These are phyloP conservation scores for Orussus abietinus DNA, from an alignment of 1,140 invertebrate species.

Conservation along the genomic window DNA sequence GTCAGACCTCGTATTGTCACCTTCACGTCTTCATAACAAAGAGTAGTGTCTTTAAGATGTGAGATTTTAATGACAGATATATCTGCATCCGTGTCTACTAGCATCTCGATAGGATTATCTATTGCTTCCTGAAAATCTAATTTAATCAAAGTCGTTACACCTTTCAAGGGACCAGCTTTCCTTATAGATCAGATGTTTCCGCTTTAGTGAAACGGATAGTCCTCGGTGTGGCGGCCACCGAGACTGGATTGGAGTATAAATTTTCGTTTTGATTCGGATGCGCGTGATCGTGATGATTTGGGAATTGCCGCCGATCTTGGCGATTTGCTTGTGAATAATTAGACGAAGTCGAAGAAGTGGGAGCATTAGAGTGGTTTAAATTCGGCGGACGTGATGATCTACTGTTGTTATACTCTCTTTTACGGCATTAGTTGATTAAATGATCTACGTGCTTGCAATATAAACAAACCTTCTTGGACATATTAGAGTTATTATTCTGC, in stretches of 20 bases:
- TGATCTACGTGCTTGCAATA: conserved; percentile 15
- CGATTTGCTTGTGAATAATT: too few relatives aligned
- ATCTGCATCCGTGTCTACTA: conserved; percentile 11
- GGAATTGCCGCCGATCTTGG: too few relatives aligned
- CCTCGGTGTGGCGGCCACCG: conserved; percentile 13
- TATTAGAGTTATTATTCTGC: neutral
- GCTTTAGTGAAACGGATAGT: conserved; percentile 5
- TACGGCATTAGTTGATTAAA: conserved; percentile 8
- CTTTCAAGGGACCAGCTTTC: too few relatives aligned
- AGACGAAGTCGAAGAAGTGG: too few relatives aligned
- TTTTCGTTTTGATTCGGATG: neutral
- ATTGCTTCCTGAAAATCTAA: conserved; percentile 3
- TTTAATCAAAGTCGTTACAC: conserved; percentile 11
- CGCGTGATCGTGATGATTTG: neutral
- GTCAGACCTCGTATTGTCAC: conserved; percentile 9
- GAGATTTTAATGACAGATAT: conserved; percentile 15
- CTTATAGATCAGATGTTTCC: neutral
- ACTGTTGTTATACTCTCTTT: conserved; percentile 12
- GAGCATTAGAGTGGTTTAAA: too few relatives aligned
- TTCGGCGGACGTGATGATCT: too few relatives aligned
- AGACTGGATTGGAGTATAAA: conserved; percentile 12
- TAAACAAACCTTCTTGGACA: too few relatives aligned
- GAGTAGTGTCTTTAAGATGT: conserved; percentile 3
- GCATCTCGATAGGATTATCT: conserved; percentile 4
- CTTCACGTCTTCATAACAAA: conserved; percentile 13